Base-by-base conservation (phyloP, 2,113 vertebrate species). In the Chloebia gouldiae region DNA sequence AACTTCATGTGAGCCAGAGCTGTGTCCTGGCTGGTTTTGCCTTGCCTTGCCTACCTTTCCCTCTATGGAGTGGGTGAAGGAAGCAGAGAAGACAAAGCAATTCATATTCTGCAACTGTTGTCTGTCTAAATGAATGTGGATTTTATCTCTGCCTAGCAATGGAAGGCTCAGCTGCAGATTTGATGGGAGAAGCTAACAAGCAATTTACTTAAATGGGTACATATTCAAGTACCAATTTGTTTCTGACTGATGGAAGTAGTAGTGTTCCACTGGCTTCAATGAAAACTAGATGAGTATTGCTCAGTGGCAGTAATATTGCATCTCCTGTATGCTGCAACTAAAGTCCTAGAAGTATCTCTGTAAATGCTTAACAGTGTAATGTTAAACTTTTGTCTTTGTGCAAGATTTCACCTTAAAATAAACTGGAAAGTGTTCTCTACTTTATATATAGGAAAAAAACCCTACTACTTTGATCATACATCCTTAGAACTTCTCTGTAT, bases 171-270 rank as follows among this genome's bases (percentile, higher is more conserved):
- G 14, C 65, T 3, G 11, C 39, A 33, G 37, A 53, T 87, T 92
- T 81, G 70, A 95, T 63, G 59, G 59, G 57, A 79, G 78, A 85
- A 82, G 50, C 78, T 92, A 92, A 86, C 73, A 89, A 81, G 81
- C 69, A 76, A 89, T 95, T 95, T 85, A 61, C 73, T 94, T 69
- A 82, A 95, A 61, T 70, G 73, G 24, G 54, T 93, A 53, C 15
- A 21, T 73, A 54, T 57, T 79, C 75, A 81, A 90, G 75, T 54
- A 59, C 87, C 37, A 89, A 64, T 96, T 89, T 93, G 61, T 72
- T 93, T 86, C 69, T 88, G 92, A 97, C 56, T 94, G 87, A 95
- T 95, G 70, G 66, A 65, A 91, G 35, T 14, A 76, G 35, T 20
- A 61, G 42, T 47, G 61, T 77, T 23, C 72, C 27, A n/a, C 11